Base-by-base conservation (phyloP, 2,888 invertebrate genomes). In the Liopterus haemorrhoidalis region DNA sequence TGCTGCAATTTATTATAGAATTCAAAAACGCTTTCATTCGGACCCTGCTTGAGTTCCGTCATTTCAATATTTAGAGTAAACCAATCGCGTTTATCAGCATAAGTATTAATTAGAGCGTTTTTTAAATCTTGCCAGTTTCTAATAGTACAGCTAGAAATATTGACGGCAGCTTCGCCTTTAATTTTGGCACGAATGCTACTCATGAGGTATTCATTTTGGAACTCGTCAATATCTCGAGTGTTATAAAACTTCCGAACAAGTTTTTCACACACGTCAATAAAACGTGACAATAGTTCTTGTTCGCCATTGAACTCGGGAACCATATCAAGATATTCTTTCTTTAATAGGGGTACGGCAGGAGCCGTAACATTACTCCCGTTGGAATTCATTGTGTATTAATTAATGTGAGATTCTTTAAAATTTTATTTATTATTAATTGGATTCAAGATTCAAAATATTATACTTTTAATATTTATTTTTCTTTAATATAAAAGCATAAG, bases 251-350 rank as follows among this genome's bases (percentile, higher is more conserved):
- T 48, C 12, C 2, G 30, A 5, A 43, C 27, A 9, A 48, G 9
- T 42, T 49, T 49, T 30, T 49, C 46, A 11, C 46, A 41, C 15
- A 49, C 37, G 16, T 41, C 41, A 2, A 48, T 20, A 28, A 49
- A 47, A 27, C 46, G 40, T 2, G 41, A 41, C 22, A 45, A 44
- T 4, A 43, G 41, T 39, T 40, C 37, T 15, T 8, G 4, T 43
- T 43, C 20, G 2, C 28, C 38, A 16, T 39, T 6, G 22, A 43
- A 41, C 19, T 45, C 44, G 5, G 41, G 33, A 18, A 43, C 18
- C 30, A 47, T 43, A 16, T 28, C 41, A 18, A 41, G 40, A 47
- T 41, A 32, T 18, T 41, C 42, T 22, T 31, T 25, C 44, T 49
- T 49, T 18, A 48, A 16, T n/a, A n/a, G n/a, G n/a, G n/a, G n/a